Percentiles rank a stretch among this genome's conserved stretches.
Evolutionary conservation across 2,113 vertebrate genomes (phyloP).

Genomic region (Acrocephalus arundinaceus): DNA sequence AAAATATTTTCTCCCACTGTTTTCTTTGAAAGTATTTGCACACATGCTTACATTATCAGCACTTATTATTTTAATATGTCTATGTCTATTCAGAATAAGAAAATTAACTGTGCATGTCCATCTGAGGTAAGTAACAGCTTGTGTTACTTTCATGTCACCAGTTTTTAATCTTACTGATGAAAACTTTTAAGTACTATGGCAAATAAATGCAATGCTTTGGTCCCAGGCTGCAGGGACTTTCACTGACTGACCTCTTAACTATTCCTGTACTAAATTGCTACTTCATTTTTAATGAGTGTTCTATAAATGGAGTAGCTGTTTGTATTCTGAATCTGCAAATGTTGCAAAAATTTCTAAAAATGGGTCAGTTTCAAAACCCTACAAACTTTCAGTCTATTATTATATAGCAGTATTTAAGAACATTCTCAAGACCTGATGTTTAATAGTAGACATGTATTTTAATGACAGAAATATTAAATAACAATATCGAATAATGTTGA

Average conservation of each 20-base stretch:
- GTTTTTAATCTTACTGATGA: neutral
- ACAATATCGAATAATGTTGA: neutral
- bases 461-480: neutral
- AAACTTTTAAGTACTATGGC: neutral
- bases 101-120: neutral
- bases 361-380: neutral
- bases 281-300: constrained; percentile 45
- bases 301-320: neutral
- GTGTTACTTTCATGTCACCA: neutral
- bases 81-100: neutral
- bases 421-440: neutral
- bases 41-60: neutral
- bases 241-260: neutral
- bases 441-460: neutral
- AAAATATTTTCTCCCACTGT: neutral
- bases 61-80: neutral
- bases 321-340: constrained; percentile 23
- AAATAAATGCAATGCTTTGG: neutral
- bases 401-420: neutral
- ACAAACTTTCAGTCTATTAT: neutral
- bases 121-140: neutral
- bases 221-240: neutral
- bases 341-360: constrained; percentile 22
- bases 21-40: neutral
- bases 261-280: neutral